Conservation (phyloP, 2,113 vertebrate genomes). For the Oncorhynchus mykiss region DNA sequence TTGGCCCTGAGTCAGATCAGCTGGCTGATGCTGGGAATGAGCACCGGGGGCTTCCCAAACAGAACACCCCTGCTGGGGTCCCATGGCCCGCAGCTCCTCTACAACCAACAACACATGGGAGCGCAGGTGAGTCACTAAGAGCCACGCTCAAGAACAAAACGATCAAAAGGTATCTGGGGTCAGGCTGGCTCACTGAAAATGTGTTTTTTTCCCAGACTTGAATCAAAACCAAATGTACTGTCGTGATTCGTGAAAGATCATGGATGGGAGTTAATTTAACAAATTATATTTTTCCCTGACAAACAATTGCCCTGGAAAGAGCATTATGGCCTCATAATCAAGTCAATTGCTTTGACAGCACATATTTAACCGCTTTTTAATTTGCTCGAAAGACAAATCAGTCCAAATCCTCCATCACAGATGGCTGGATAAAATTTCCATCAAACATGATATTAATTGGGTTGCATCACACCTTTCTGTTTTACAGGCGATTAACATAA, state of each 20-base stretch:
- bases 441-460: constrained; percentile 6
- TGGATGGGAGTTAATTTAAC: too few relatives aligned
- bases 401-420: too few relatives aligned
- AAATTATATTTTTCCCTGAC: too few relatives aligned
- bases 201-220: background rate
- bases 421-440: too few relatives aligned
- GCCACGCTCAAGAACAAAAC: background rate
- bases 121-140: constrained; percentile 24
- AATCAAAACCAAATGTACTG: too few relatives aligned
- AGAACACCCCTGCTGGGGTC: constrained; percentile 27
- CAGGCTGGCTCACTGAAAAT: background rate
- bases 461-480: constrained; percentile 23
- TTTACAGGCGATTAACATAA: constrained; percentile 22
- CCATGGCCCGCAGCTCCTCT: too few relatives aligned
- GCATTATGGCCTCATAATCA: too few relatives aligned
- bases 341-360: too few relatives aligned
- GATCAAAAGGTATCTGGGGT: constrained; percentile 1
- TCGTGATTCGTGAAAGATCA: too few relatives aligned
- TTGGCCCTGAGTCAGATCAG: constrained; percentile 33
- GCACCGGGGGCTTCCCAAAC: constrained; percentile 47
- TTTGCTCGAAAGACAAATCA: too few relatives aligned
- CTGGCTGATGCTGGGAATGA: constrained; percentile 9
- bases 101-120: constrained; percentile 11
- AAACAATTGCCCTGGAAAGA: too few relatives aligned
- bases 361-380: too few relatives aligned